Conservation (phyloP, 2,797 vertebrate species). For the Smutsia temminckii region DNA sequence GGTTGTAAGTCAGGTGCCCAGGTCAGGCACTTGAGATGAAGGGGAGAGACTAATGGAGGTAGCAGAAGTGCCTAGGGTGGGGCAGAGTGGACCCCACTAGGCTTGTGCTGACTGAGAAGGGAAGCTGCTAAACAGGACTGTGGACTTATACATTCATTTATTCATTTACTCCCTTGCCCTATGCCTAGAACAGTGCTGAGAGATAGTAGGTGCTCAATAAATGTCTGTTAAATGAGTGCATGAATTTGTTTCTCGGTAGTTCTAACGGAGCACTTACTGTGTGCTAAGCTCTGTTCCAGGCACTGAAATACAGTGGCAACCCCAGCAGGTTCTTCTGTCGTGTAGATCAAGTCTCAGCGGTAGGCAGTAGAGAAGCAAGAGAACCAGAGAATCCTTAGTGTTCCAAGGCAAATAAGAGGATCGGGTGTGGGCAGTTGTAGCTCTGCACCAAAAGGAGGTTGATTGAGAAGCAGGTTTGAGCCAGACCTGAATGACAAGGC, state of each 20-base stretch:
- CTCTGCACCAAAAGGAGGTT: neutral
- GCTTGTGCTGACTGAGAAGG: neutral
- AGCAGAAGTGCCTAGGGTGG: neutral
- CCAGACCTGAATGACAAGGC: neutral
- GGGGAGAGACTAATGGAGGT: neutral
- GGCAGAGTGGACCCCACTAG: neutral
- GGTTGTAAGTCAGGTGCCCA: neutral
- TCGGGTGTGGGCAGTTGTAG: accelerated
- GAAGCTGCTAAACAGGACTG: neutral
- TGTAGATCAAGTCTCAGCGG: neutral
- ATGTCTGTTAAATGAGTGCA: accelerated
- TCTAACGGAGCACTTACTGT: neutral
- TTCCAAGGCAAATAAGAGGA: neutral
- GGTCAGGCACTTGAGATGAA: neutral
- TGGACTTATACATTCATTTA: neutral
- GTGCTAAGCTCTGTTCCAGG: neutral
- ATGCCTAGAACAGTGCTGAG: neutral
- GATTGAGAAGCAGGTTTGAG: neutral
- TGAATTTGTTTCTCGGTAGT: neutral
- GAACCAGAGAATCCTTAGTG: neutral
- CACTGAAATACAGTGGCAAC: neutral
- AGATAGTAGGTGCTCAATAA: too few species aligned
- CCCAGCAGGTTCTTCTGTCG: neutral
- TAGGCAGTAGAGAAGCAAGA: neutral
- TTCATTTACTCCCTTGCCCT: accelerated